These are phyloP conservation scores for Mastacembelus armatus DNA, from an alignment of 2,797 vertebrate genomes.

Conservation along the genomic window DNA sequence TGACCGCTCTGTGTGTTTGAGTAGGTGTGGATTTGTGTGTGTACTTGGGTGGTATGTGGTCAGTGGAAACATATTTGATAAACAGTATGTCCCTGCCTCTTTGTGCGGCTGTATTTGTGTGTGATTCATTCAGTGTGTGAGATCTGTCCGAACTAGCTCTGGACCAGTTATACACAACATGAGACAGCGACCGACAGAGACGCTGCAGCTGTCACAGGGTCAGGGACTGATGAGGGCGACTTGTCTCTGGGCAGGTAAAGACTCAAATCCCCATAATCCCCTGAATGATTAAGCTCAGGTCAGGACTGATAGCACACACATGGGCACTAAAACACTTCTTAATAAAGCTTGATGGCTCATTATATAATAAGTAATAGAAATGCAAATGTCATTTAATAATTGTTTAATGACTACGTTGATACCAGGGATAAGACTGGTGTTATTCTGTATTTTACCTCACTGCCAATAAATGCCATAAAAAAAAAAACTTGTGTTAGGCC, in stretches of 20 bases:
- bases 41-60: conserved; percentile 26
- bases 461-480: background rate
- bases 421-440: no score
- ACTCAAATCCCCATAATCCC: conserved; percentile 72
- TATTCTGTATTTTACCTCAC: background rate
- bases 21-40: conserved; percentile 37
- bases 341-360: conserved; percentile 1
- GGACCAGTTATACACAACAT: conserved; percentile 7
- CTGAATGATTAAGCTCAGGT: conserved; percentile 56
- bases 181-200: conserved; percentile 12
- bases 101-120: conserved; percentile 3
- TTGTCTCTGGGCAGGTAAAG: conserved; percentile 70
- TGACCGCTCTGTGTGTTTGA: conserved; percentile 49
- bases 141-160: conserved; percentile 42
- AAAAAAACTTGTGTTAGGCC: no score
- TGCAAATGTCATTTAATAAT: background rate
- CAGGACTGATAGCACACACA: conserved; percentile 52
- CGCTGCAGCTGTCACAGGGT: conserved; percentile 20
- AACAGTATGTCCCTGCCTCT: conserved; percentile 30
- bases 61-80: conserved; percentile 38
- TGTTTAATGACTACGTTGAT: background rate
- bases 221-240: conserved; percentile 60
- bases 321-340: background rate
- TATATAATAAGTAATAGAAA: conserved; percentile 7
- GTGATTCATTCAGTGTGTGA: conserved; percentile 5